Evolutionary conservation across 2,113 vertebrate species (phyloP).

Genomic region (Lanius ludovicianus): DNA sequence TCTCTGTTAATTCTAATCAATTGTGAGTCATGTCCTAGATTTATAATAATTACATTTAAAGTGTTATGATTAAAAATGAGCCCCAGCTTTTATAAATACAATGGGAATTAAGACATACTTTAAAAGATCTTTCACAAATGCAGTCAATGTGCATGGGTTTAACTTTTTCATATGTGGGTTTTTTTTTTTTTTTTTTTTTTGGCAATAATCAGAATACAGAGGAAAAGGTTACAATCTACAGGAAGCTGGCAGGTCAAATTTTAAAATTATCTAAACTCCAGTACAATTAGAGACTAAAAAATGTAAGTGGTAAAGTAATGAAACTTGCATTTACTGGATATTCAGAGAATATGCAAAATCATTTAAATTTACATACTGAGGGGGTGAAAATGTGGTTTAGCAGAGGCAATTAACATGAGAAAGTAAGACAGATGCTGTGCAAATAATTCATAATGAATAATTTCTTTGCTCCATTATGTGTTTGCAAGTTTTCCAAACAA

Average conservation of each 20-base stretch:
- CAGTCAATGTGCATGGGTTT: not conserved
- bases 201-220: not conserved
- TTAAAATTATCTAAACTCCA: conserved; percentile 34
- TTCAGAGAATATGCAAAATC: conserved; percentile 65
- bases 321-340: conserved; percentile 57
- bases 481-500: conserved; percentile 68
- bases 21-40: not conserved
- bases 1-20: not conserved
- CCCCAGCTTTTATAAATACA: not conserved
- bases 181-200: not conserved
- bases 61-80: not conserved
- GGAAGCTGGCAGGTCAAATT: conserved; percentile 25
- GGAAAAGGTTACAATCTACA: conserved; percentile 8
- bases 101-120: not conserved
- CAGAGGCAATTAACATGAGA: conserved; percentile 66
- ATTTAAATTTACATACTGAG: conserved; percentile 63
- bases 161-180: too few relatives aligned
- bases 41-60: not conserved
- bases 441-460: conserved; percentile 71
- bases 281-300: conserved; percentile 34
- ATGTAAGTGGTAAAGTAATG: conserved; percentile 9
- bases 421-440: conserved; percentile 65
- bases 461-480: conserved; percentile 63
- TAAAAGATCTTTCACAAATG: not conserved
- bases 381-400: conserved; percentile 57